Conservation (phyloP, 2,888 invertebrate genomes). For the Nomada ruficornis region DNA sequence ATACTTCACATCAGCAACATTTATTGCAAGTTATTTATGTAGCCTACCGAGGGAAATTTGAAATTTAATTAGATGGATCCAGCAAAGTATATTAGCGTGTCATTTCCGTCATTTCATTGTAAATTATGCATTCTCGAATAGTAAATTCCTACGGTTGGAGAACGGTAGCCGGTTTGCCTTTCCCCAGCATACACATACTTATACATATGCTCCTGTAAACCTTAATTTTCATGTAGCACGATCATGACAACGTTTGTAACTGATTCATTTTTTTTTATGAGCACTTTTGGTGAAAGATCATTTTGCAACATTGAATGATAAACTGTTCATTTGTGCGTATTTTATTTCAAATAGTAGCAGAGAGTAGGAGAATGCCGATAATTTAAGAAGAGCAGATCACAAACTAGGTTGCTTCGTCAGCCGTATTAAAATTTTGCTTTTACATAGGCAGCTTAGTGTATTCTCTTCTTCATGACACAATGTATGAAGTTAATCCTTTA, state of each 20-base stretch:
- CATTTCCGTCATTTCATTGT: conserved; percentile 51
- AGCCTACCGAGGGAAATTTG: neutral
- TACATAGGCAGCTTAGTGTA: too few species aligned
- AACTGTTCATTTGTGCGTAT: too few species aligned
- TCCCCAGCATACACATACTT: neutral
- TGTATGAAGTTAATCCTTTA: too few species aligned
- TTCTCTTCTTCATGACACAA: too few species aligned
- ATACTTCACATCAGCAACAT: neutral
- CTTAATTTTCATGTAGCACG: neutral
- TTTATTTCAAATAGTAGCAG: too few species aligned
- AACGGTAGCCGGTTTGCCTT: conserved; percentile 1
- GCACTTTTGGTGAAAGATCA: neutral
- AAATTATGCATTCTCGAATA: conserved; percentile 40
- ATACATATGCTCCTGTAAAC: neutral
- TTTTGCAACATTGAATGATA: neutral
- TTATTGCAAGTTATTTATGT: neutral
- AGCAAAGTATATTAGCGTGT: conserved; percentile 28
- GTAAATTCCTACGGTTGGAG: conserved; percentile 1
- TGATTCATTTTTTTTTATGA: neutral
- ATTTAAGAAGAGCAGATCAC: too few species aligned
- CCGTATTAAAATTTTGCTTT: too few species aligned
- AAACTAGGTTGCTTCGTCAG: too few species aligned
- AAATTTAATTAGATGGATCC: conserved; percentile 26
- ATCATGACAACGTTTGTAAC: neutral
- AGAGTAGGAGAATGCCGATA: too few species aligned